Percentiles rank a stretch among this genome's conserved stretches.
These are phyloP conservation scores for Pseudomyrmex concolor DNA, from an alignment of 1,140 invertebrate species.

Conservation along the genomic window DNA sequence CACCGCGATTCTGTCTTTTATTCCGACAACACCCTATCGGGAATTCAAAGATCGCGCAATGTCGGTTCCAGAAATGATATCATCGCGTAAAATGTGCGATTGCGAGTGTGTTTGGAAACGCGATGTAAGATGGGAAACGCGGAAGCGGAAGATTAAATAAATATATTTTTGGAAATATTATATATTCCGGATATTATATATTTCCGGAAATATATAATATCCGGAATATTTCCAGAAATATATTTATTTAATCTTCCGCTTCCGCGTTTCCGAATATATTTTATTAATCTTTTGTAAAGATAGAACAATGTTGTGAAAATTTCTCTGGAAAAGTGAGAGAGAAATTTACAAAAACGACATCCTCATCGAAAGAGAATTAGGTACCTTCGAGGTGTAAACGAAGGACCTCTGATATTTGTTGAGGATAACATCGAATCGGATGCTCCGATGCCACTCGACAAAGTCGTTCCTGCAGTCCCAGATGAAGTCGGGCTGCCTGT, in stretches of 20 bases:
- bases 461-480: constrained; percentile 83
- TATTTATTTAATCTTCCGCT: no score
- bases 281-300: no score
- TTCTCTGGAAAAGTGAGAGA: no score
- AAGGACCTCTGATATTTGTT: constrained; percentile 79
- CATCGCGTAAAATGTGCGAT: neutral
- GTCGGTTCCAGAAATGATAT: neutral
- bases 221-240: no score
- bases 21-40: neutral
- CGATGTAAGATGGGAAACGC: no score
- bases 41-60: constrained; percentile 4
- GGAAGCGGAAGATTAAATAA: no score
- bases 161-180: no score
- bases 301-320: no score
- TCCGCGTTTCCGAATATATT: no score
- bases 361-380: neutral
- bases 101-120: neutral
- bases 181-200: no score
- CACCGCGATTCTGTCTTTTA: constrained; percentile 13
- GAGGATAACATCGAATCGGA: constrained; percentile 73
- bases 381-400: constrained; percentile 82
- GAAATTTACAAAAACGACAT: neutral
- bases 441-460: constrained; percentile 76
- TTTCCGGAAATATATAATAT: no score
- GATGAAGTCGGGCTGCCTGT: constrained; percentile 78